Base-by-base conservation (phyloP, 1,140 invertebrate species). In the Temnothorax nylanderi region DNA sequence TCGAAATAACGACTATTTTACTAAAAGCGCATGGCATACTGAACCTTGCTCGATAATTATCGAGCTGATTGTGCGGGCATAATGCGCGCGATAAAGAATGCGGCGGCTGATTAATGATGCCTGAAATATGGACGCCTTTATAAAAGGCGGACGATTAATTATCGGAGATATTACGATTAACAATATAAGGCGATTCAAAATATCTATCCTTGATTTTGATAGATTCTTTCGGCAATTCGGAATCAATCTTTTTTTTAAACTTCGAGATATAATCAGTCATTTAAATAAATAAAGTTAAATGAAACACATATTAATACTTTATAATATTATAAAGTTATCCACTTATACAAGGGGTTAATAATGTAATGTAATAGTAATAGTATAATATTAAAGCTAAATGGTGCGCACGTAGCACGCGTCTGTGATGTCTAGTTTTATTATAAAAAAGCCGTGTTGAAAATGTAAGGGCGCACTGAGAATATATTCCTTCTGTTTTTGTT, bases 71-170 rank as follows among this genome's bases (percentile, higher is more conserved):
- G 67, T 26, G 21, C 72, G 51, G 26, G 16, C 78, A 47, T 81
- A 54, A 71, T 54, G 65, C 21, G 49, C 51, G 54, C 62, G 62
- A 80, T 80, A 80, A 80, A 80, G 77, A 80, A 82, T 82, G 51
- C 51, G 47, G 67, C 80, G 37, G 67, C 41, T 82, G 67, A 82
- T 82, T 82, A 82, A 82, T 82, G 80, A 82, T 74, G 67, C 26
- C 37, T 71, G 34, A 34, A 58, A 58, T 82, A 47, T 58, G 51
- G 26, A 44, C 41, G 51, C 26, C 26, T 26, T 81, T 54, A 58
- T 82, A 82, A 82, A 74, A 74, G 67, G 47, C 60, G 67, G 41
- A 60, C 67, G 67, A 74, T 82, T 82, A 82, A 82, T 82, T 82
- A 74, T 32, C 67, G 67, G 44, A 41, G 37, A 82, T 74, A 74